Base-by-base conservation (phyloP, 2,888 invertebrate species). In the Sinopyrophorus schimmeli region DNA sequence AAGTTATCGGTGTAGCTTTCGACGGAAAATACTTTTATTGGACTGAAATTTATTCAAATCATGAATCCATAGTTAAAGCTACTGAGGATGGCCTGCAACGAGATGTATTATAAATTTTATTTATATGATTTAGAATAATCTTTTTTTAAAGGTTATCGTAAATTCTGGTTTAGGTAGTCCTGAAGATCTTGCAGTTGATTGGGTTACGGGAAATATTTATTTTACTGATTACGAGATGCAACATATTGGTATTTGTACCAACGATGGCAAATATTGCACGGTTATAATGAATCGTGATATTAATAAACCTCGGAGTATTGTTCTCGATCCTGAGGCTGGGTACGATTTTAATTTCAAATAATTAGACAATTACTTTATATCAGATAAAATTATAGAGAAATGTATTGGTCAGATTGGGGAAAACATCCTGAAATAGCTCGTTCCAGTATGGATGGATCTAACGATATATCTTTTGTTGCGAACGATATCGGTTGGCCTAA, bases 381-480 rank as follows among this genome's bases (percentile, higher is more conserved):
- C 12, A 12, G 6, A 30, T 12, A 12, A 10, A 7, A 9, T 28
- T 46, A 35, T 63, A 91, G 91, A 1, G 75, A 79, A 60, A 87
- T 97, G 84, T 96, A 85, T 73, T 97, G 95, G 94, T 85, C 90
- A 0, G 94, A 96, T 70, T 93, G 91, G 89, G 89, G 89, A 2
- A 62, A 72, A 0, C 76, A 74, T 5, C 81, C 88, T 0, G 79
- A 86, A 63, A 92, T 97, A 58, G 88, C 86, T 59, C 75, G 79
- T 5, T 82, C 92, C 4, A 80, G 82, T 4, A 93, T 97, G 95
- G 92, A 97, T 71, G 97, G 96, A 2, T 74, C 79, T 1, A 63
- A 80, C 1, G 74, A 82, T 0, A 68, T 68, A 3, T 66, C 78
- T 0, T 76, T 96, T 39, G 80, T 93, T 0, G 76, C 77, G 1